Conservation (phyloP, 2,113 vertebrate genomes). For the Ameiurus melas region DNA sequence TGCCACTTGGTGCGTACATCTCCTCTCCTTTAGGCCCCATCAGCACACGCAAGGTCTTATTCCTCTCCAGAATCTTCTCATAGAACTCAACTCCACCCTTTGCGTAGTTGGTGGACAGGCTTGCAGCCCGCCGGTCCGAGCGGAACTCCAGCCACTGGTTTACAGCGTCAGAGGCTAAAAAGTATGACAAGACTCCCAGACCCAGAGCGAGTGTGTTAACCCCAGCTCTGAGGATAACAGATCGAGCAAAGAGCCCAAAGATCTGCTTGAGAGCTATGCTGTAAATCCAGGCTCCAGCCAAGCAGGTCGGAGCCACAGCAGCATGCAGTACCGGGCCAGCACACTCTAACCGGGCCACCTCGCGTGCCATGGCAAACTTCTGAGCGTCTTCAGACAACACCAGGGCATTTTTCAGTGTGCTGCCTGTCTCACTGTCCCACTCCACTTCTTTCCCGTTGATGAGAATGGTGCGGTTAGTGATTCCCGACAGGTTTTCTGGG, state of each 20-base stretch:
- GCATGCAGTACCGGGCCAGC: conserved; percentile 72
- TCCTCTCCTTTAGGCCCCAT: conserved; percentile 81
- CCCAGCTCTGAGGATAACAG: conserved; percentile 65
- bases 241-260: conserved; percentile 75
- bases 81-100: conserved; percentile 91
- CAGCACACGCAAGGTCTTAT: conserved; percentile 78
- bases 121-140: conserved; percentile 77
- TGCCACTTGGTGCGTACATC: conserved; percentile 84
- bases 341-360: conserved; percentile 76
- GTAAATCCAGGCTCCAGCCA: conserved; percentile 78
- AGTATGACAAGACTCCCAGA: conserved; percentile 75
- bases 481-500: conserved; percentile 61
- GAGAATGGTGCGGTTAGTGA: conserved; percentile 74
- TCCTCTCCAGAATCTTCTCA: conserved; percentile 83
- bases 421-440: conserved; percentile 77
- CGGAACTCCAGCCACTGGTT: conserved; percentile 79
- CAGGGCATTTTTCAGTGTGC: conserved; percentile 76
- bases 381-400: conserved; percentile 79
- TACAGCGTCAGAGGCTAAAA: conserved; percentile 74
- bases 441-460: conserved; percentile 78
- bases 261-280: conserved; percentile 77
- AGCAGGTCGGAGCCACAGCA: conserved; percentile 76
- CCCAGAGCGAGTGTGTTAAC: conserved; percentile 72
- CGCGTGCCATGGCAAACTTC: conserved; percentile 87
- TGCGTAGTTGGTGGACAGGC: conserved; percentile 78